phyloP scores from a whole-genome alignment of 2,888 invertebrate species.

The Lasioglossum malachurum region DNA sequence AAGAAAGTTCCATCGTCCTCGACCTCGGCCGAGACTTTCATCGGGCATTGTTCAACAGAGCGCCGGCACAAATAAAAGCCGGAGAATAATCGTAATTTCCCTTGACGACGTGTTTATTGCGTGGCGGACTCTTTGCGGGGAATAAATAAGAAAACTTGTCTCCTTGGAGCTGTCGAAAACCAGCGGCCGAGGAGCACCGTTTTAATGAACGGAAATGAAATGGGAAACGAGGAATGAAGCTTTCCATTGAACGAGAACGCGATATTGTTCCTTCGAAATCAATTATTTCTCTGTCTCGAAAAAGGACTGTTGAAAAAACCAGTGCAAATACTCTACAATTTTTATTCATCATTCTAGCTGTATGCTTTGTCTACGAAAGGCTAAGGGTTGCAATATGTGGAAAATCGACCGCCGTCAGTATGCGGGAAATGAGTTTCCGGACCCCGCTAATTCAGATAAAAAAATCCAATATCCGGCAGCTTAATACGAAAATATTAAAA shows the following conservation, averaged over 20 bases:
- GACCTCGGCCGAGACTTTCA: conserved; percentile 7
- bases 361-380: not conserved
- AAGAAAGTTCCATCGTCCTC: conserved; percentile 9
- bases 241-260: not conserved
- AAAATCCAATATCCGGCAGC: not conserved
- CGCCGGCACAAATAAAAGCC: not conserved
- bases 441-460: not conserved
- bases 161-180: conserved; percentile 8
- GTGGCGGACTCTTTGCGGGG: conserved; percentile 18
- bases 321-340: not conserved
- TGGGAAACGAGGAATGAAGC: not conserved
- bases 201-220: not conserved
- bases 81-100: conserved; percentile 26
- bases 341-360: not conserved
- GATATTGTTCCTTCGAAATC: not conserved
- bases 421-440: not conserved
- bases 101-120: conserved; percentile 21
- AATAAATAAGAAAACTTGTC: conserved; percentile 39
- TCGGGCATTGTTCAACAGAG: conserved; percentile 5
- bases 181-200: not conserved
- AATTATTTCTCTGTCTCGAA: not conserved
- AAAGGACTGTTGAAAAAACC: not conserved
- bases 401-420: not conserved
- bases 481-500: not conserved
- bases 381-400: not conserved